Conservation (phyloP, 2,797 vertebrate species). For the Silurus aristotelis region DNA sequence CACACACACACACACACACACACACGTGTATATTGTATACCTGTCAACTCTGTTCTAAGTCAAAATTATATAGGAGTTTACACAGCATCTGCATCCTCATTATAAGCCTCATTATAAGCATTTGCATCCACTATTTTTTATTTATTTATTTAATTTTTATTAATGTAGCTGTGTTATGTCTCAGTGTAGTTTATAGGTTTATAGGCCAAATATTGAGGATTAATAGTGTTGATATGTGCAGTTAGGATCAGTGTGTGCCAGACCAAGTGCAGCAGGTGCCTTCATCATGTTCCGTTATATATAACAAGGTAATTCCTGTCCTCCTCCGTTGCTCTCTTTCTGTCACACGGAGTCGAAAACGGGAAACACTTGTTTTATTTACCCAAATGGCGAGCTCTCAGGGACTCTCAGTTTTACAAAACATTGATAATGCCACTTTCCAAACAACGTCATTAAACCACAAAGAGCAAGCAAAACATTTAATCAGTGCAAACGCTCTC, state of each 20-base stretch:
- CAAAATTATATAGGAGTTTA: constrained; percentile 3
- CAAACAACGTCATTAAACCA: constrained; percentile 58
- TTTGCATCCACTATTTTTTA: background rate
- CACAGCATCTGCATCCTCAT: background rate
- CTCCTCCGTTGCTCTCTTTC: constrained; percentile 14
- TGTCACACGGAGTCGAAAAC: constrained; percentile 35
- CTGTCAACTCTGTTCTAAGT: background rate
- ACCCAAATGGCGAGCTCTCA: constrained; percentile 49
- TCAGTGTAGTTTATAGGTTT: background rate
- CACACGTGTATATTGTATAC: too few species aligned
- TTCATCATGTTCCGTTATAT: constrained; percentile 15
- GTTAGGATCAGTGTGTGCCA: constrained; percentile 11
- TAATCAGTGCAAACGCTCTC: constrained; percentile 47
- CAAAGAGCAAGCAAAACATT: constrained; percentile 58
- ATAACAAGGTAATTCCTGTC: constrained; percentile 7
- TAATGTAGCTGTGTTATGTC: background rate
- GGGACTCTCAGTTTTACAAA: constrained; percentile 58
- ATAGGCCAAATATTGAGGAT: background rate
- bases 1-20: too few species aligned
- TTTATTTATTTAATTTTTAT: background rate
- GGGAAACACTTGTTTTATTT: constrained; percentile 60
- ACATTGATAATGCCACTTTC: constrained; percentile 56
- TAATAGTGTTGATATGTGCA: background rate
- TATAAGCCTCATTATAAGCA: background rate
- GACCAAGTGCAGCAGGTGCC: constrained; percentile 30